phyloP scores from a whole-genome alignment of 2,797 vertebrate genomes.

The Heterohyrax brucei region DNA sequence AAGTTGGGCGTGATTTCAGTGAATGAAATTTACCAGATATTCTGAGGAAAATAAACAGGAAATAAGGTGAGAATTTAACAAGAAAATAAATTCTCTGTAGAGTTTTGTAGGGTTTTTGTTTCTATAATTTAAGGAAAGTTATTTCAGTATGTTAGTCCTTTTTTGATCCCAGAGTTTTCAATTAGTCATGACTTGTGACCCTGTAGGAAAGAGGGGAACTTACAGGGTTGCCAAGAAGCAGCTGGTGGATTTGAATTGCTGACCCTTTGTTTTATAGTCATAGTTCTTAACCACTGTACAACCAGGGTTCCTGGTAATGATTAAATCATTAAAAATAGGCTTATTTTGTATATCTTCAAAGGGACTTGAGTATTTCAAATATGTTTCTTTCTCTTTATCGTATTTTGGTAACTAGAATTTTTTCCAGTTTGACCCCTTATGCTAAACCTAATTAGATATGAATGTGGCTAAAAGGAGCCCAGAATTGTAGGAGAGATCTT shows the following conservation, averaged over 20 bases:
- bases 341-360: background rate
- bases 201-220: too few relatives aligned
- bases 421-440: background rate
- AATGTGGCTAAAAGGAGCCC: background rate
- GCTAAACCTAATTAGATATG: background rate
- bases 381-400: background rate
- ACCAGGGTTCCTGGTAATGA: too few relatives aligned
- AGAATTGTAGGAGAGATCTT: background rate
- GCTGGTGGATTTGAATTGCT: too few relatives aligned
- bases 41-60: slow-evolving; percentile 57
- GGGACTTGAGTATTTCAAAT: background rate
- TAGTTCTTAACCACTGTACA: too few relatives aligned
- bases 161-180: background rate
- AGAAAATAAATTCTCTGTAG: slow-evolving; percentile 17
- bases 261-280: too few relatives aligned
- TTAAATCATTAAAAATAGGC: background rate
- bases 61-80: background rate
- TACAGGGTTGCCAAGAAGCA: too few relatives aligned
- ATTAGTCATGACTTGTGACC: background rate
- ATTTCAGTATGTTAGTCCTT: background rate
- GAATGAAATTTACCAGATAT: slow-evolving; percentile 64
- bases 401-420: background rate
- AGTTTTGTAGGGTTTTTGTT: background rate
- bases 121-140: slow-evolving; percentile 27
- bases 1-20: slow-evolving; percentile 70